Evolutionary conservation across 2,888 invertebrate genomes (phyloP), one percentile per base, ranked within the genome.

Genomic region (Polia nebulosa): DNA sequence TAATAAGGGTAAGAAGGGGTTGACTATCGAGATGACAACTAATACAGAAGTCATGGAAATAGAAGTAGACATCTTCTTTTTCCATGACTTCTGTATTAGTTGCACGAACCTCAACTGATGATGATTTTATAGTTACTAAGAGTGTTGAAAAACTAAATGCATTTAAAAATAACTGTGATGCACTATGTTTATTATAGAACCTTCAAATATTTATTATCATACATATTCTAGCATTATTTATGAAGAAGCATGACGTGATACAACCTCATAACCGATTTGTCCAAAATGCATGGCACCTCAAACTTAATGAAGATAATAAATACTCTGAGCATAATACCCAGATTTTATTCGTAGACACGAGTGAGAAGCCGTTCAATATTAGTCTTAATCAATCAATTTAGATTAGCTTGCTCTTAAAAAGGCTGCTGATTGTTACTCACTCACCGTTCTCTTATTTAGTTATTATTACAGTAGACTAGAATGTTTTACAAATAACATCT

Each of bases 261-360:
- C 13, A 15, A 47, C 13, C 4, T 11, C 22, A 41, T 20, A 59
- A 45, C n/a, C n/a, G 7, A 41, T 13, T 49, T 39, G 32, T 25
- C 60, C 36, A 20, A 61, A 32, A 44, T 65, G 27, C 41, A 29
- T 22, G 22, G 36, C 22, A 36, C 17, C 11, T 34, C 39, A 27
- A 36, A n/a, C 4, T 29, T 22, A 32, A 45, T 22, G 9, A 20
- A 25, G 7, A 22, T 17, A 22, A 34, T 39, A 22, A 17, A 3
- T 15, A 47, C 7, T 67, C 36, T 4, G 3, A 20, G 20, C 11
- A 20, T 45, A 63, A 63, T 36, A 55, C 47, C 17, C 53, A 34
- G 22, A 59, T 27, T 76, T 34, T 25, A 75, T 52, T 29, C 51
- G 9, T 36, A 45, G 49, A 25, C 59, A 56, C 41, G 51, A 13